Evolutionary conservation across 2,113 vertebrate species (phyloP).

Genomic region (Phrynosoma platyrhinos): DNA sequence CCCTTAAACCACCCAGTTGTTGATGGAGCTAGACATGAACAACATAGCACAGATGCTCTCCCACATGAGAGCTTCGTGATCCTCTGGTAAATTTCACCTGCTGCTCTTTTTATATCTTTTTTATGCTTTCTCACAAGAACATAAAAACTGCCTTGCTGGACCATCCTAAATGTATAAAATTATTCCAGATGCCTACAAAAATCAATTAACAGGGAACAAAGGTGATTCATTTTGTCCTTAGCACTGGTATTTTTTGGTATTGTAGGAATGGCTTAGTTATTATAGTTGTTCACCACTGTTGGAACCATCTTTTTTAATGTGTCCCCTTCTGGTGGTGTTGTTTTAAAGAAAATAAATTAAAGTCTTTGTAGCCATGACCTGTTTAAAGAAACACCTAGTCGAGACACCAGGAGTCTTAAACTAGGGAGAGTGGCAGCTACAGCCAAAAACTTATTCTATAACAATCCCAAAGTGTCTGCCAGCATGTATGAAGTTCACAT

Average conservation of each 20-base stretch:
- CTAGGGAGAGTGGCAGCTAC: neutral
- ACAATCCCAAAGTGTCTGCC: neutral
- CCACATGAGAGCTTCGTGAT: no score
- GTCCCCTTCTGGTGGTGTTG: no score
- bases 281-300: neutral
- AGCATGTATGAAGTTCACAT: neutral
- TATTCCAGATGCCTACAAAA: neutral
- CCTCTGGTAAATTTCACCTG: no score
- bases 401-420: neutral
- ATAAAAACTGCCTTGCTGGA: neutral
- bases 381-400: neutral
- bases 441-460: neutral
- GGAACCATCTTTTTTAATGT: neutral
- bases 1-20: neutral
- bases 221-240: neutral
- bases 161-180: neutral
- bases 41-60: constrained; percentile 32
- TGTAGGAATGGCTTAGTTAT: no score
- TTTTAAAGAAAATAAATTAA: no score
- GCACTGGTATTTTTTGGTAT: neutral
- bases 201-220: neutral
- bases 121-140: neutral
- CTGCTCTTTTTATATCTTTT: neutral
- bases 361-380: neutral
- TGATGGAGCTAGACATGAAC: constrained; percentile 39